Evolutionary conservation across 2,888 invertebrate species (phyloP).

Genomic region (Lepas anatifera): DNA sequence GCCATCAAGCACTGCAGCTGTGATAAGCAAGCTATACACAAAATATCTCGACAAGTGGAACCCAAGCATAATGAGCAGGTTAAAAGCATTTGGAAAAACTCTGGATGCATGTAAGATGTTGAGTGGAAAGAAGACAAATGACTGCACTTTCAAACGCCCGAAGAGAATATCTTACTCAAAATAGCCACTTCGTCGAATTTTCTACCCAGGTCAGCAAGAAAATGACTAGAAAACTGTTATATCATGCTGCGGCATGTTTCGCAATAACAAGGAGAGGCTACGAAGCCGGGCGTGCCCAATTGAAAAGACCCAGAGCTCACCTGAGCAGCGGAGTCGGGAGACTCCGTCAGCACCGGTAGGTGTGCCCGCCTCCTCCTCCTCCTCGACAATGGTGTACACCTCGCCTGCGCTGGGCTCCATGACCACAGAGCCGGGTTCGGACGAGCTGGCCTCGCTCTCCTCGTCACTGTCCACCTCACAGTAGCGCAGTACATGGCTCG

Average conservation of each 20-base stretch:
- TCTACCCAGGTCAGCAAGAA: too few relatives aligned
- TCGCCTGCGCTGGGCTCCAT: constrained; percentile 29
- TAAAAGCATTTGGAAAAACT: not conserved
- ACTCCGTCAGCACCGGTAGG: constrained; percentile 38
- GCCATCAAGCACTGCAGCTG: not conserved
- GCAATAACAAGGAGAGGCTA: constrained; percentile 7
- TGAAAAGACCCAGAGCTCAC: constrained; percentile 26
- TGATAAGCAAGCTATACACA: not conserved
- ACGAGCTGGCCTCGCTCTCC: constrained; percentile 2
- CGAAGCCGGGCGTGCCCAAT: constrained; percentile 14
- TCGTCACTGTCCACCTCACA: constrained; percentile 1
- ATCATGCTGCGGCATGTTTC: constrained; percentile 2
- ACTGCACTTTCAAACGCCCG: not conserved
- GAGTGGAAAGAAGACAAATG: not conserved
- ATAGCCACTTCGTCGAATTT: not conserved
- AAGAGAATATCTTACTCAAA: not conserved
- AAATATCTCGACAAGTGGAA: not conserved
- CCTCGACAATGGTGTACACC: constrained; percentile 41
- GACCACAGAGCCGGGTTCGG: constrained; percentile 4
- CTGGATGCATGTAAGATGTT: not conserved
- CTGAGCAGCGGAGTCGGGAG: constrained; percentile 34
- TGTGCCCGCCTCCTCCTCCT: constrained; percentile 38
- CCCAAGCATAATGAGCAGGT: not conserved
- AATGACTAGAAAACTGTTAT: not conserved
- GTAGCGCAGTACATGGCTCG: constrained; percentile 1